phyloP scores from a whole-genome alignment of 2,113 vertebrate species.

The Scortum barcoo region DNA sequence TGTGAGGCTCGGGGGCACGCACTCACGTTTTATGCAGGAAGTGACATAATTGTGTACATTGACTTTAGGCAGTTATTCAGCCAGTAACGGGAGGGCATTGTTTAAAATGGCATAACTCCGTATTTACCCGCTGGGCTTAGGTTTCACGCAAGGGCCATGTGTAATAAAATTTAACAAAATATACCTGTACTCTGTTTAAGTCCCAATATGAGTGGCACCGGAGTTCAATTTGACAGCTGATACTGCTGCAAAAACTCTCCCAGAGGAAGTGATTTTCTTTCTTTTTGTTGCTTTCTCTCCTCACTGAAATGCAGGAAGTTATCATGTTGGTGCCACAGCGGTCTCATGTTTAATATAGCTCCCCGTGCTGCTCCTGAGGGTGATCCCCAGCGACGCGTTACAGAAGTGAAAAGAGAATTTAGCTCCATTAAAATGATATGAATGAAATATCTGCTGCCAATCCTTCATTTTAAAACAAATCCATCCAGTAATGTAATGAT shows the following conservation, averaged over 20 bases:
- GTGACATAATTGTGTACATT: constrained; percentile 89
- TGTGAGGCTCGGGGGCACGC: constrained; percentile 60
- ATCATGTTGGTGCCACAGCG: constrained; percentile 42
- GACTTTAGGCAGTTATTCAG: constrained; percentile 84
- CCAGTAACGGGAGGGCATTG: constrained; percentile 87
- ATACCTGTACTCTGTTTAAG: constrained; percentile 83
- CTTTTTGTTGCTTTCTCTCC: constrained; percentile 77
- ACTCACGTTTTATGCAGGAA: constrained; percentile 87
- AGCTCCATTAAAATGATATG: constrained; percentile 9
- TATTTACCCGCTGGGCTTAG: constrained; percentile 86
- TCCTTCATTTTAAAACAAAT: neutral
- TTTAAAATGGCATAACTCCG: constrained; percentile 87
- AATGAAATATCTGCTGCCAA: constrained; percentile 39
- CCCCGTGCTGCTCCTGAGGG: constrained; percentile 15
- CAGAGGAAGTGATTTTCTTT: constrained; percentile 76
- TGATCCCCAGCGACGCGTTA: constrained; percentile 39
- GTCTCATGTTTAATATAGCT: constrained; percentile 52
- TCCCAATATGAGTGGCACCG: constrained; percentile 65
- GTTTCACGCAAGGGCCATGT: constrained; percentile 84
- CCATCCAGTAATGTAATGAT: neutral
- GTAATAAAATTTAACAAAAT: constrained; percentile 88
- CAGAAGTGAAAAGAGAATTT: constrained; percentile 27
- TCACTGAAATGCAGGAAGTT: constrained; percentile 78
- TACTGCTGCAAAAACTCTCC: constrained; percentile 80
- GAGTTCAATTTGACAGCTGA: constrained; percentile 85